Base-by-base conservation (phyloP, 2,113 vertebrate genomes). In the Loxodonta africana region DNA sequence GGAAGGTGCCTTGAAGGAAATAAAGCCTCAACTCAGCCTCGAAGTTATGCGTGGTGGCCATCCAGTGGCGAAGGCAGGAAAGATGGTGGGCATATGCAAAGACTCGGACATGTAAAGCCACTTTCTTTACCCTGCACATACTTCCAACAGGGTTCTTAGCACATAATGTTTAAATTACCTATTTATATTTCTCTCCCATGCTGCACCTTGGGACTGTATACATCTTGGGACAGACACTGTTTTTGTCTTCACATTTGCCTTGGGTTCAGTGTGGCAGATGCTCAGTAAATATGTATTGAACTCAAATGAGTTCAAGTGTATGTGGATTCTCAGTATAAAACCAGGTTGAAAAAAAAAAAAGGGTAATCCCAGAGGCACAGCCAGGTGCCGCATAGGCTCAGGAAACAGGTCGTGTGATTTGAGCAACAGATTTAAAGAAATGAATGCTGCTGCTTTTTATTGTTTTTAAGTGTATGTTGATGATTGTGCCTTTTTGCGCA, bases 31-130 rank as follows among this genome's bases (percentile, higher is more conserved):
- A 17, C 62, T 67, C 44, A 33, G 1, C 18, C 10, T 44, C 51
- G 28, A 18, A 15, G 48, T 28, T 57, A 78, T 28, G 1, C 5
- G 0, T 1, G 0, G 12, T 26, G 67, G 18, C 67, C 51, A 0
- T 11, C 25, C 3, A 20, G 1, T 2, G n/a, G 10, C 26, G 46
- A 53, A 11, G 5, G 30, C 7, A 5, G 53, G 2, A 30, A 6
- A 28, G 44, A 11, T 8, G 5, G 4, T 2, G 1, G 67, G 12
- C 57, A 62, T 3, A 1, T 18, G 11, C 18, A 33, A 11, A 26
- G 14, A 41, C 33, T 46, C 33, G 8, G 18, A 65, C 6, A 20
- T 11, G 0, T 9, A 0, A 0, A 0, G 44, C 21, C 6, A 26
- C 62, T 93, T 65, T 17, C 87, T 44, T 10, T n/a, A 37, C 48